Conservation (phyloP, 37 sponge, comb jelly and placozoan genomes). For the Petrosia ficiformis region DNA sequence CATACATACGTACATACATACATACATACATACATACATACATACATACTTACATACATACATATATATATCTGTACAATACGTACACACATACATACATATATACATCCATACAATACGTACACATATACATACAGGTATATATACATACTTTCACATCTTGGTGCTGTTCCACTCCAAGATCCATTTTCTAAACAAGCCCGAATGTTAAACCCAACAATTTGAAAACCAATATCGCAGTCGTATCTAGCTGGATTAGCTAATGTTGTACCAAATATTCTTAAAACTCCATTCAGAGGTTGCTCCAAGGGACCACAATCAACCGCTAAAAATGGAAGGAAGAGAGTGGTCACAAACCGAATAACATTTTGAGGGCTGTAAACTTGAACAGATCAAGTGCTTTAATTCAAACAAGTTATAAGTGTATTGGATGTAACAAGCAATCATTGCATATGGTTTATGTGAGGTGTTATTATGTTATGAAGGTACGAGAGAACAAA, state of each 20-base stretch:
- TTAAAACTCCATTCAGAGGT: conserved; percentile 16
- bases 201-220: conserved; percentile 16
- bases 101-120: not conserved
- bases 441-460: too few relatives aligned
- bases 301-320: conserved; percentile 40
- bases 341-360: not conserved
- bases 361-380: too few relatives aligned
- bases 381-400: too few relatives aligned
- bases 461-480: too few relatives aligned
- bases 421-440: too few relatives aligned
- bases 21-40: too few relatives aligned
- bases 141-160: conserved; percentile 22
- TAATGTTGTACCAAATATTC: not conserved
- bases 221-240: conserved; percentile 24
- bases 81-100: too few relatives aligned
- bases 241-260: conserved; percentile 30
- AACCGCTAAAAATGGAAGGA: conserved; percentile 27
- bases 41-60: too few relatives aligned
- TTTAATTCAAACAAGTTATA: not conserved
- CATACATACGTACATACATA: too few relatives aligned
- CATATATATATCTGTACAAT: too few relatives aligned
- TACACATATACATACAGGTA: not conserved
- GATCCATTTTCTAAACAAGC: conserved; percentile 34
- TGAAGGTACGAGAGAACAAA: too few relatives aligned
- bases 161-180: conserved; percentile 45